Base-by-base conservation (phyloP, 2,888 invertebrate genomes). In the Apodemia zela region DNA sequence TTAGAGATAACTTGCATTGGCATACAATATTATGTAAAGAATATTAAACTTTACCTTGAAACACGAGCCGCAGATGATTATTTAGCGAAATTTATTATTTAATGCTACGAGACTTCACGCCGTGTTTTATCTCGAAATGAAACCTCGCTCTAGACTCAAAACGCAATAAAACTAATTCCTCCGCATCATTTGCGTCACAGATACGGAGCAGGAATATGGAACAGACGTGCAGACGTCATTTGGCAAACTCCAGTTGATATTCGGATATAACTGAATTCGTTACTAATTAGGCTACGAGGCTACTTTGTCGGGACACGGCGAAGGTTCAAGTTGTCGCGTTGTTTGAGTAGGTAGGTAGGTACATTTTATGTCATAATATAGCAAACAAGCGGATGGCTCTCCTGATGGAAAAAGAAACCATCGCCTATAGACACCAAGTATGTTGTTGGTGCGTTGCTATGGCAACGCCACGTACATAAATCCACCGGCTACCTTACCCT, bases 191-290 rank as follows among this genome's bases (percentile, higher is more conserved):
- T 29, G 29, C 57, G 57, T 57, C 57, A 57, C 57, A 57, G 57
- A 57, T 57, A 57, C 15, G 57, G 13, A 15, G 57, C 13, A 29
- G 57, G 29, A 57, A 57, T 57, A 25, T 57, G 57, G 57, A 57
- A 57, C 57, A 57, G 57, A 57, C 57, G 29, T 15, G 8, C 57
- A 57, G 69, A 70, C 71, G 71, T 71, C 69, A 69, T 57, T 70
- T 70, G 68, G 71, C 71, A 69, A 63, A 29, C 64, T 62, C 57
- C 29, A 29, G 57, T 57, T 25, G 21, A 29, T 57, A 25, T 57
- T 57, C 15, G 57, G n/a, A 57, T 57, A 15, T 29, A 57, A 25
- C 57, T 57, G 15, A 57, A n/a, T 25, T 21, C 6, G 47, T 47
- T 47, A 47, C 17, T 47, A 47, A 47, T 47, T 47, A 47, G 17